Evolutionary conservation across 2,113 vertebrate genomes (phyloP), one percentile per base, ranked within the genome.

Genomic region (Ptychochromis oligacanthus): DNA sequence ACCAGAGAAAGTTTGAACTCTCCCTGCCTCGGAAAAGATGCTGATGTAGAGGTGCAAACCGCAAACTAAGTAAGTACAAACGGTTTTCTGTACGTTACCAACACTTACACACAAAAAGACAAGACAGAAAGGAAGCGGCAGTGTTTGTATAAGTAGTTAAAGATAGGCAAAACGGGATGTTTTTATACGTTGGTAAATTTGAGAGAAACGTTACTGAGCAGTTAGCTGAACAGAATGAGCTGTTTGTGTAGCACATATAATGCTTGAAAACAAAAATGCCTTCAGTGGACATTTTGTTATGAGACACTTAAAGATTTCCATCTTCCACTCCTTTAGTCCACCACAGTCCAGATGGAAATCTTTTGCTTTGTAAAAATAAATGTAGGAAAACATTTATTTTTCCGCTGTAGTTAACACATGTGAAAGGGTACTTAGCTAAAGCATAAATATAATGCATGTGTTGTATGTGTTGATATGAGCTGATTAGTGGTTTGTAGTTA

Each of bases 1-100:
- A 88, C 8, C 60, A 65, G 91, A 90, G 93, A 90, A 87, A 93
- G 91, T 90, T 60, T 31, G 22, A 24, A 22, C 26, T 78, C 9
- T 85, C 54, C 28, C 56, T 12, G 31, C 10, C 15, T 12, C 6
- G 1, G 77, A 52, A 13, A 80, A 22, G 93, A 91, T 91, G 86
- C 86, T 78, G 67, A 72, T 72, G 52, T 88, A 84, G 75, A 88
- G 49, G 80, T 88, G 81, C 75, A 12, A 12, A 84, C 2, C 40
- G 26, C 11, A 8, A 80, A 49, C 7, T 20, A 34, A 81, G 93
- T 93, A 55, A 81, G 85, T 62, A 20, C 28, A 61, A 17, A 52
- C 0, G 0, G 2, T 38, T 84, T 49, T 62, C 3, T 56, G 10
- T 8, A 12, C 9, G 3, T 70, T 59, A 31, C 74, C 26, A 61